Conservation (phyloP, 1,140 invertebrate genomes). For the Dolichoris vasculosae region DNA sequence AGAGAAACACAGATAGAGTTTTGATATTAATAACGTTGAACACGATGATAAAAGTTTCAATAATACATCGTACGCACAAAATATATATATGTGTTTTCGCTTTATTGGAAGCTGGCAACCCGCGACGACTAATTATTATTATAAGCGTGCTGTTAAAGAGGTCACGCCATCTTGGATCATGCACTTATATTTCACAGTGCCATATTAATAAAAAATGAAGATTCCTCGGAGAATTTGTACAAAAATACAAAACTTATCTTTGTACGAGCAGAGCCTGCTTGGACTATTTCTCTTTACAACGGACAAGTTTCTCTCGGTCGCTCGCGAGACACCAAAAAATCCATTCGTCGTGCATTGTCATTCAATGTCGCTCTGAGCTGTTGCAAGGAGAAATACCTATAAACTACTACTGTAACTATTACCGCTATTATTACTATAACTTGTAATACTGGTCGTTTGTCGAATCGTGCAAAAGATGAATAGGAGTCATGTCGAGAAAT, state of each 20-base stretch:
- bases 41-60: conserved; percentile 6
- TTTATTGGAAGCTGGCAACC: conserved; percentile 14
- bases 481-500: conserved; percentile 49
- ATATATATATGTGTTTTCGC: neutral
- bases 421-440: conserved; percentile 54
- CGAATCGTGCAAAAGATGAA: conserved; percentile 43
- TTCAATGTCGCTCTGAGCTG: conserved; percentile 46
- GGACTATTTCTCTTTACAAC: neutral
- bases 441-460: conserved; percentile 55
- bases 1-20: conserved; percentile 1
- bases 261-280: no score
- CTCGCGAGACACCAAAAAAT: neutral
- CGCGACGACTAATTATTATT: neutral
- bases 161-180: neutral
- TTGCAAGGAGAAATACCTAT: conserved; percentile 42
- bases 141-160: neutral
- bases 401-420: conserved; percentile 55
- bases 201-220: neutral
- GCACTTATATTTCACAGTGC: neutral
- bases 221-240: neutral
- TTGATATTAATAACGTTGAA: conserved; percentile 17
- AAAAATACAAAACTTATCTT: neutral
- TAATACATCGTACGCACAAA: neutral
- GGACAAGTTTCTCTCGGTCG: neutral
- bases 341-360: neutral